phyloP scores from a whole-genome alignment of 92 coral and sea anemone species.

The Umimayanthus chanpuru region DNA sequence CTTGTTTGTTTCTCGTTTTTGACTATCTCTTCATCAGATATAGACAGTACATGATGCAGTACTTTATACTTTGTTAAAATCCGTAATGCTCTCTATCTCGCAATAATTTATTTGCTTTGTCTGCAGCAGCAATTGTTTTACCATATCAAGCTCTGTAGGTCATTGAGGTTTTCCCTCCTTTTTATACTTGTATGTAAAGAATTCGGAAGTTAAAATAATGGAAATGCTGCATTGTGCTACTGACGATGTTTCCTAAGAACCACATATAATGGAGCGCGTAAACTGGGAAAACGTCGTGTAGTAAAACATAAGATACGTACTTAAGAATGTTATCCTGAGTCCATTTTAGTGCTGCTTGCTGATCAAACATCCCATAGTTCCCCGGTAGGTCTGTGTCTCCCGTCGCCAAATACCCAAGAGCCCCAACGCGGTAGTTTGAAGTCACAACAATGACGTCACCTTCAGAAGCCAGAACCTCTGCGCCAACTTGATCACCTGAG shows the following conservation, averaged over 20 bases:
- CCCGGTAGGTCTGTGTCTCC: background rate
- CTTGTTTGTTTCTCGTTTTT: background rate
- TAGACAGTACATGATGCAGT: background rate
- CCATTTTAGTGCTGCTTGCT: background rate
- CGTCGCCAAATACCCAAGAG: background rate
- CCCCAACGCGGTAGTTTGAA: background rate
- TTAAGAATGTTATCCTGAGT: background rate
- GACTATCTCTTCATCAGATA: background rate
- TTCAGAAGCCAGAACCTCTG: background rate
- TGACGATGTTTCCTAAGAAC: no score
- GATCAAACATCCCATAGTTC: conserved; percentile 10
- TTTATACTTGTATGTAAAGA: no score
- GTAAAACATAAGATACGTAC: background rate
- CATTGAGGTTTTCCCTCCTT: no score
- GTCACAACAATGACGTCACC: background rate
- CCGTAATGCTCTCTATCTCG: no score
- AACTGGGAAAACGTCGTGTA: background rate
- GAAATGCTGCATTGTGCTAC: no score
- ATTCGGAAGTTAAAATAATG: no score
- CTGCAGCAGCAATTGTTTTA: no score
- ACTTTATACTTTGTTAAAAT: background rate
- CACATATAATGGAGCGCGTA: background rate
- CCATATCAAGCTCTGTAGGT: no score
- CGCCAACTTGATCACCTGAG: background rate
- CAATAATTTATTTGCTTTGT: no score